Evolutionary conservation across 2,113 vertebrate genomes (phyloP).

Genomic region (Phaethon lepturus): DNA sequence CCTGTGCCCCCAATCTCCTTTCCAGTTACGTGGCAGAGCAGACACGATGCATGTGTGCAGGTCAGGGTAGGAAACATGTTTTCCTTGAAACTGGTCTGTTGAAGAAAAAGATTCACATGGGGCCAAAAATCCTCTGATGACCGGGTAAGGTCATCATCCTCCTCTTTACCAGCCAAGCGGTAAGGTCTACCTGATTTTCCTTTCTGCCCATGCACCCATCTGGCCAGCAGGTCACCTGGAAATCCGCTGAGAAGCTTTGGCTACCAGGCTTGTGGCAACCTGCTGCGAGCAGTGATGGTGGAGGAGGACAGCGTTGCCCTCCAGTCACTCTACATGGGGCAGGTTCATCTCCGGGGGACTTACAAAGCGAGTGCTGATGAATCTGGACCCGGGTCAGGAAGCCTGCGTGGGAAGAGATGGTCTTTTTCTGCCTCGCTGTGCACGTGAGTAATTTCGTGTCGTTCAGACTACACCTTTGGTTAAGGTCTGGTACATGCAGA

Average conservation of each 20-base stretch:
- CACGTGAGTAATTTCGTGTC: neutral
- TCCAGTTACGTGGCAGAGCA: neutral
- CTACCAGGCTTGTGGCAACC: neutral
- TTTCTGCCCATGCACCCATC: neutral
- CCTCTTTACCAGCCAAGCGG: neutral
- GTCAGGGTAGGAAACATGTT: neutral
- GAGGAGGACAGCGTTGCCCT: neutral
- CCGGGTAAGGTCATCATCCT: neutral
- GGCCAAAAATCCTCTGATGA: neutral
- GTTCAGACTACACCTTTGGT: neutral
- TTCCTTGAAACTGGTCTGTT: neutral
- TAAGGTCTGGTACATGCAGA: neutral
- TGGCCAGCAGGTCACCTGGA: neutral
- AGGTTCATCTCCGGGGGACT: neutral
- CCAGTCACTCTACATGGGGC: neutral
- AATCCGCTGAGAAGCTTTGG: neutral
- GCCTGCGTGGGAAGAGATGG: neutral
- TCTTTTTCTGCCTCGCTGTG: neutral
- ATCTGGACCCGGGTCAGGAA: rapidly evolving
- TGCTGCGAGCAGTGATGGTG: neutral
- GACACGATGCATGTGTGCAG: rapidly evolving
- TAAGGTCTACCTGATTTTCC: neutral
- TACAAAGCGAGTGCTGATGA: neutral
- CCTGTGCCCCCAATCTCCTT: neutral
- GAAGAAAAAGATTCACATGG: neutral